Base-by-base conservation (phyloP, 2,888 invertebrate genomes). In the Apotomis capreana region DNA sequence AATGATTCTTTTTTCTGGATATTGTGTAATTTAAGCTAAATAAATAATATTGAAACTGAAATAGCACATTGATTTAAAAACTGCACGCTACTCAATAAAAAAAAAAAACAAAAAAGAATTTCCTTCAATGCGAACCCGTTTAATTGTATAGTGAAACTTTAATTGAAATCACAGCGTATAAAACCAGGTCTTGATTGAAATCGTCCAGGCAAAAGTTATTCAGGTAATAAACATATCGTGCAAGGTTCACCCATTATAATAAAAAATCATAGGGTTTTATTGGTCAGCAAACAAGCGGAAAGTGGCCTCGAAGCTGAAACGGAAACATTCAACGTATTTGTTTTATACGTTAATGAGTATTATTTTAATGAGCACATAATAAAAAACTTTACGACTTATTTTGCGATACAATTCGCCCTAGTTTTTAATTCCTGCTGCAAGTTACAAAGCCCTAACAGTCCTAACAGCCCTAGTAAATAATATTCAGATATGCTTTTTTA, bases 291-390 rank as follows among this genome's bases (percentile, higher is more conserved):
- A 70, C 60, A 65, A 70, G 65, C 46, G 40, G 57, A 44, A 69
- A 69, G 61, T 46, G 69, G 69, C 15, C 15, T 69, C 60, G 49
- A 55, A 61, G 52, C 5, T 6, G 10, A 57, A 71, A 71, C 55
- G 67, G 67, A 81, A 83, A 80, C 77, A 62, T 76, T 75, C 63
- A 85, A 80, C 77, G 75, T 82, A 83, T 86, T 83, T 84, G 83
- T 84, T 84, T 82, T 83, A 79, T 67, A 71, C 49, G 60, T 64
- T 76, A 74, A 80, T 78, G 80, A 80, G 78, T 80, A 77, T n/a
- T 77, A 74, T 73, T 67, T 84, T 86, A 83, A 87, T 82, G 83
- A 81, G 75, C 75, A 76, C 74, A 74, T 77, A 78, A 83, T 85
- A 83, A 86, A 84, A 82, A 75, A 64, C 60, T 81, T 81, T 79